Base-by-base conservation (phyloP, 1,140 invertebrate species). In the Neodiprion pinetum region DNA sequence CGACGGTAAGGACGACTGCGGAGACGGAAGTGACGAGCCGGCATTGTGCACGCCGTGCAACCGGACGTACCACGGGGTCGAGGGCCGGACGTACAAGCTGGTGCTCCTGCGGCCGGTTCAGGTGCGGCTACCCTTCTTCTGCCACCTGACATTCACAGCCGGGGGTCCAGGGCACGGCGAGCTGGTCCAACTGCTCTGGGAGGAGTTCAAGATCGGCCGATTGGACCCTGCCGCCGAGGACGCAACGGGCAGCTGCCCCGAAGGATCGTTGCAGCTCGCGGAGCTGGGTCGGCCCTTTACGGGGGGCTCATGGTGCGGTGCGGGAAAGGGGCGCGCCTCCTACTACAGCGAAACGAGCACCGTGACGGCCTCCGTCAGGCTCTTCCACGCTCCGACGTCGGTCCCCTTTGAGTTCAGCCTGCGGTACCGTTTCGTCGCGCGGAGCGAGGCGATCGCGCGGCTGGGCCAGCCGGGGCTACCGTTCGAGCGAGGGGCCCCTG, bases 131-230 rank as follows among this genome's bases (percentile, higher is more conserved):
- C 95, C 95, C 3, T 96, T 96, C 86, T 90, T 96, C 67, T 96
- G 96, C 85, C 95, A 96, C 86, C 91, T 97, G 78, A 96, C 95
- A 69, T 96, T 96, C 86, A 96, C 95, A 70, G 95, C 95, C 77
- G 95, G 94, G 76, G 95, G 95, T 49, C 93, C 93, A 77, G 91
- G 92, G 73, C 94, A 95, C 84, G 96, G 95, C 53, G 95, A 96
- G 84, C 91, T 96, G 73, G 94, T 97, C 8, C 94, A 95, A 88
- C 88, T 96, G 48, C 92, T 95, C 72, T 95, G 96, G 90, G 95
- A 96, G 81, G 92, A 94, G 73, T 95, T 96, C 87, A 93, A 93
- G 79, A 91, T 96, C 72, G 95, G 95, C 0, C 90, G 93, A 67
- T 93, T 94, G 80, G 93, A 94, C 9, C 78, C 84, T 49, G 88